A percentile compares a stretch with the other conserved stretches of the same genome.
Evolutionary conservation across 2,797 vertebrate genomes (phyloP).

Genomic region (Apodemus agrarius): DNA sequence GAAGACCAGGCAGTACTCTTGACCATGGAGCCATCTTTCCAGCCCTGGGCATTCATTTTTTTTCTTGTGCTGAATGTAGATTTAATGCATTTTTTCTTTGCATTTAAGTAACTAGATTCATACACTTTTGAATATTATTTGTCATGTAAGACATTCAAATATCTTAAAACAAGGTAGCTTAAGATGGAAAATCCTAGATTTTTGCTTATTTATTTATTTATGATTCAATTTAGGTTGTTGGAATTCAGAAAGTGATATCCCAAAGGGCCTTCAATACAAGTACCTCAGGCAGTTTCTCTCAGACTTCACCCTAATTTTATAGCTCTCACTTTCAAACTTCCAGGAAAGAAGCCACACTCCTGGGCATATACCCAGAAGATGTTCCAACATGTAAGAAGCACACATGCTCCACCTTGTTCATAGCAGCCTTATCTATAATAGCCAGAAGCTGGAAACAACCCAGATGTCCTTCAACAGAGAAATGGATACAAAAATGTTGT

Average conservation of each 20-base stretch:
- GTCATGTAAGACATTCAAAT: conserved; percentile 38
- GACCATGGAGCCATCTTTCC: neutral
- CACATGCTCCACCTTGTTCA: too few relatives aligned
- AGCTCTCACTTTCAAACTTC: neutral
- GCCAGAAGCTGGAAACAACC: too few relatives aligned
- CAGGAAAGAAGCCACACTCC: neutral
- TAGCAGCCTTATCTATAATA: too few relatives aligned
- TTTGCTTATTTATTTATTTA: neutral
- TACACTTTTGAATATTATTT: neutral
- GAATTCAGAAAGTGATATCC: neutral
- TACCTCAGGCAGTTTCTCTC: neutral
- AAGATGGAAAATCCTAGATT: neutral
- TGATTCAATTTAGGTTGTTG: conserved; percentile 43
- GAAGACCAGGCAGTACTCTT: neutral
- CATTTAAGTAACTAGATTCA: conserved; percentile 9
- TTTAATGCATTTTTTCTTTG: neutral
- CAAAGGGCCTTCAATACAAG: neutral
- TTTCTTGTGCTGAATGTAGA: neutral
- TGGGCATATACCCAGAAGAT: too few relatives aligned
- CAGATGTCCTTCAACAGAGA: too few relatives aligned
- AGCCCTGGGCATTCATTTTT: neutral
- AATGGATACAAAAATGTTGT: too few relatives aligned
- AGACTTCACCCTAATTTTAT: neutral
- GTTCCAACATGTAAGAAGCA: too few relatives aligned
- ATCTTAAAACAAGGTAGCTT: neutral